Conservation (phyloP, 1,140 invertebrate species). For the Drosophila tsacasi region DNA sequence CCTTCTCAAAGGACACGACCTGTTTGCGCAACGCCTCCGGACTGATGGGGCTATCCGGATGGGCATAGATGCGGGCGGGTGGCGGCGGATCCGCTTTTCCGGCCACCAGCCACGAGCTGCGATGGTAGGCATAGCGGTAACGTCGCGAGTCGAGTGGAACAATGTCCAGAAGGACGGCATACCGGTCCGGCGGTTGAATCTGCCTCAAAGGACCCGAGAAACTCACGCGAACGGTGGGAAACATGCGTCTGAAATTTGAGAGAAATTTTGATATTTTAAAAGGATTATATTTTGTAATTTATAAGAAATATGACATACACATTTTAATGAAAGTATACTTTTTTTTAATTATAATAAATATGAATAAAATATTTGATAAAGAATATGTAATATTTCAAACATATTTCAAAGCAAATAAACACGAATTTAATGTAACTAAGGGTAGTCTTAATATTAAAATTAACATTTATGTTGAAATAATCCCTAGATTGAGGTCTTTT, state of each 20-base stretch:
- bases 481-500: no score
- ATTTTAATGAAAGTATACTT: no score
- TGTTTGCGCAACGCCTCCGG: slow-evolving; percentile 98
- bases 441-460: no score
- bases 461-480: neutral
- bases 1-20: slow-evolving; percentile 99
- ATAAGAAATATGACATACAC: no score
- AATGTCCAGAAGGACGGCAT: slow-evolving; percentile 98
- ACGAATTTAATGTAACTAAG: no score
- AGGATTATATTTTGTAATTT: neutral
- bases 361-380: no score
- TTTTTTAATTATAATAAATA: no score
- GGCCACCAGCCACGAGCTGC: slow-evolving; percentile 98
- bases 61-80: slow-evolving; percentile 96
- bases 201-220: slow-evolving; percentile 92
- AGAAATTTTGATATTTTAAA: neutral
- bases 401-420: neutral
- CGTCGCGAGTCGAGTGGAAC: slow-evolving; percentile 98
- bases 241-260: slow-evolving; percentile 94
- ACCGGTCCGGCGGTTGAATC: slow-evolving; percentile 88
- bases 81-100: slow-evolving; percentile 99
- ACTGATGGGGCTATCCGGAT: slow-evolving; percentile 98
- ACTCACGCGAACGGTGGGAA: slow-evolving; percentile 97
- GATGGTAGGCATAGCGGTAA: slow-evolving; percentile 99
- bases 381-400: neutral